Conservation (phyloP, 2,113 vertebrate species). For the Pachyramphus minor region DNA sequence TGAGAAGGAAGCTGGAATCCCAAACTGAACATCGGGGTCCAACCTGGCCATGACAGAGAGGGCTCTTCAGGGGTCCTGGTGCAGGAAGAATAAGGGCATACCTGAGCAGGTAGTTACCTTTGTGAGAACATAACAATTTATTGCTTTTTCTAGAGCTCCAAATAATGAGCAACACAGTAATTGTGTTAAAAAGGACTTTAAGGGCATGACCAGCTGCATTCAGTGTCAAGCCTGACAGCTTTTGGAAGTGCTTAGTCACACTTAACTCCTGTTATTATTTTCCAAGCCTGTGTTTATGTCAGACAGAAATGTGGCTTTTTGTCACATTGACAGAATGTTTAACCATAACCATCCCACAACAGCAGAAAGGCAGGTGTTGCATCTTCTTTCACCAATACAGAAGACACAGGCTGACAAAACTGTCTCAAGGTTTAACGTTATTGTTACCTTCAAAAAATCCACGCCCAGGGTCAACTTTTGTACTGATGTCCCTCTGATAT, state of each 20-base stretch:
- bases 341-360: background rate
- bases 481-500: background rate
- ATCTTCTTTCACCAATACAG: background rate
- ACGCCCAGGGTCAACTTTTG: background rate
- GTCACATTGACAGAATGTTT: background rate
- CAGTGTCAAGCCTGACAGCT: slow-evolving; percentile 15
- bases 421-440: background rate
- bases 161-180: slow-evolving; percentile 43
- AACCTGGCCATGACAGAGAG: background rate
- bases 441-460: background rate
- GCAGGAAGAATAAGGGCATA: background rate
- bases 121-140: background rate
- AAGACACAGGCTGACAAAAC: background rate
- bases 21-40: background rate
- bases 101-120: background rate
- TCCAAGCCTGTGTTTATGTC: slow-evolving; percentile 27
- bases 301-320: background rate
- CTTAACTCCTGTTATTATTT: slow-evolving; percentile 17
- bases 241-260: slow-evolving; percentile 53
- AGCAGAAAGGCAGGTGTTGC: background rate
- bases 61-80: background rate
- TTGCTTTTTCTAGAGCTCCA: background rate
- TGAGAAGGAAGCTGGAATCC: background rate
- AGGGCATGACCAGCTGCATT: slow-evolving; percentile 30
- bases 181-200: slow-evolving; percentile 44